Evolutionary conservation across 1,140 invertebrate species (phyloP), one percentile per base, ranked within the genome.

Genomic region (Pseudachorutes palmiensis): DNA sequence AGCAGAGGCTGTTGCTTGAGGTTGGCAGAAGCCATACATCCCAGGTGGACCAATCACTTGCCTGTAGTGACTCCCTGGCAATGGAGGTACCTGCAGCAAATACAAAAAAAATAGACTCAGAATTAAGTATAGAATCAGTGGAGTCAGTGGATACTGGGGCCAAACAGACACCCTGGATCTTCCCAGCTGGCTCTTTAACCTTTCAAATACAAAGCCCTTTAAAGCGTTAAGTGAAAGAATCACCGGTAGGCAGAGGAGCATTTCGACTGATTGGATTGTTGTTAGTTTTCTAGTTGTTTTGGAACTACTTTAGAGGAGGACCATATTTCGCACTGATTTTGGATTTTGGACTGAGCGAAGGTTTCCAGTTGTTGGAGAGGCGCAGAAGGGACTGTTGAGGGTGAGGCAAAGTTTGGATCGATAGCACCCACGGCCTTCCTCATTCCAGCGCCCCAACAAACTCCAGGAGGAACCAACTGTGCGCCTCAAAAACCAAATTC

Each of bases 211-310:
- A 45, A 45, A n/a, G n/a, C n/a, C n/a, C n/a, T n/a, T n/a, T n/a
- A n/a, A n/a, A n/a, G n/a, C n/a, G n/a, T n/a, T n/a, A n/a, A n/a
- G n/a, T 45, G 9, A 45, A 45, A 9, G 24, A 55, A 5, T 55
- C 66, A 70, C 69, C 69, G 69, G 69, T 65, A 70, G 49, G 62
- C 69, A 70, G 49, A 70, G 66, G 51, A 70, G 65, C 69, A 70
- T 70, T 24, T 22, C 24, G 12, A 41, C 5, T 41, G n/a, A n/a
- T n/a, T n/a, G n/a, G n/a, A n/a, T n/a, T n/a, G n/a, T n/a, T n/a
- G n/a, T n/a, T n/a, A n/a, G n/a, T n/a, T n/a, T n/a, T n/a, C n/a
- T n/a, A n/a, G n/a, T n/a, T n/a, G n/a, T n/a, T n/a, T n/a, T n/a
- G n/a, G n/a, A n/a, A n/a, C n/a, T n/a, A n/a, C n/a, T n/a, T n/a